A percentile compares a stretch with the other conserved stretches of the same genome.
phyloP scores from a whole-genome alignment of 1,140 invertebrate genomes.

The Bombus confusus region DNA sequence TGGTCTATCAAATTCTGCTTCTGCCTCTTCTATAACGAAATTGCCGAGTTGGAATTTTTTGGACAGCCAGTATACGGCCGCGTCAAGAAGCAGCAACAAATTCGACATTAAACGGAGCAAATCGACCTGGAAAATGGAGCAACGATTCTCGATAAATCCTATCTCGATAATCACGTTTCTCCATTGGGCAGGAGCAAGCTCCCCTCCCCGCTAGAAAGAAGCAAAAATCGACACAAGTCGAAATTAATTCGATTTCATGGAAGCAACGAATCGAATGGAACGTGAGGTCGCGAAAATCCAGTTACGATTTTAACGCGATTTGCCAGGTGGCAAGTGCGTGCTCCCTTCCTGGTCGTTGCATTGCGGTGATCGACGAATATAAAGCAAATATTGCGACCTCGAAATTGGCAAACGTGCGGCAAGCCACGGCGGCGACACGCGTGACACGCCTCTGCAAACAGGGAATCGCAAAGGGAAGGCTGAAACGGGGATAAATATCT shows the following conservation, averaged over 20 bases:
- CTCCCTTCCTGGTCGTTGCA: background rate
- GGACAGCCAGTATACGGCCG: background rate
- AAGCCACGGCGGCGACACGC: background rate
- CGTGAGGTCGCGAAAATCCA: slow-evolving; percentile 23
- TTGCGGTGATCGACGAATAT: slow-evolving; percentile 24
- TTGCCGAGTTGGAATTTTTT: background rate
- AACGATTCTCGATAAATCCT: background rate
- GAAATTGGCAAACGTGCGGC: slow-evolving; percentile 38
- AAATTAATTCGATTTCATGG: slow-evolving; percentile 13
- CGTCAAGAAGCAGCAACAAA: background rate
- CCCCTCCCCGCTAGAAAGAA: background rate
- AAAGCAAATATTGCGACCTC: slow-evolving; percentile 19
- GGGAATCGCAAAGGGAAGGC: background rate
- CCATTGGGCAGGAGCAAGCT: too few relatives aligned
- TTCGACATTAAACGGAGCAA: background rate
- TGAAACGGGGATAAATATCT: too few relatives aligned
- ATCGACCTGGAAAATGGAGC: background rate
- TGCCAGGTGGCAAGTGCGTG: background rate
- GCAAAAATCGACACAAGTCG: background rate
- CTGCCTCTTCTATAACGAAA: background rate
- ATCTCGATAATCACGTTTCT: slow-evolving; percentile 2
- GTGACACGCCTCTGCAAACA: slow-evolving; percentile 30
- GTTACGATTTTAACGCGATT: slow-evolving; percentile 45
- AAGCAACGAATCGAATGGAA: slow-evolving; percentile 8
- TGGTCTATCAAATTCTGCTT: background rate